Evolutionary conservation across 2,888 invertebrate genomes (phyloP), one percentile per base, ranked within the genome.

Genomic region (Serrognathus titanus): DNA sequence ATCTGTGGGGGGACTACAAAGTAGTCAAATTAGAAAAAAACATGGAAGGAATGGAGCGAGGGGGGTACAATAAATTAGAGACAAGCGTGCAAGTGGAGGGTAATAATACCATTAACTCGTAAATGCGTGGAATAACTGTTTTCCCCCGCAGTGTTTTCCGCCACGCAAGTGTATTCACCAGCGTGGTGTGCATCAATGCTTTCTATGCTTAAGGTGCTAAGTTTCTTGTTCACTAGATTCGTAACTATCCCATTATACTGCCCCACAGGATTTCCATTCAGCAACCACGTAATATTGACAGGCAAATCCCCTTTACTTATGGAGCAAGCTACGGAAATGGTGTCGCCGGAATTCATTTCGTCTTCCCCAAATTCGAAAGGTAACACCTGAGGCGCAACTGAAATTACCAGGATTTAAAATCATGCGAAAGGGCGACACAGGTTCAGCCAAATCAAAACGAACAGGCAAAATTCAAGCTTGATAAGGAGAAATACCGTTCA

Each of bases 301-400:
- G 87, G 86, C 49, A 84, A 75, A 73, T 88, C 88, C 48, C 88
- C 88, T 75, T 88, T 88, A 54, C 81, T 80, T 58, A 86, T 83
- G 57, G 86, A 81, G 71, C 88, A 89, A 55, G 83, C 84, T 13
- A 84, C 55, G 61, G 86, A 83, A 48, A 85, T 84, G 71, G 86
- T 81, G 74, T 90, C 89, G 67, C 86, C 86, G 61, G 86, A 85
- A 75, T 87, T 88, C 12, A 81, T 76, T 40, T 81, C 75, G 65
- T 85, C 85, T 20, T 57, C 57, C 3, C 88, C 89, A 68, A 90
- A 88, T 71, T 83, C 83, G 70, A 90, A 90, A 61, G 88, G 85
- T 68, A 86, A 84, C 69, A 91, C 87, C 82, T 90, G 89, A 61
- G 91, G 90, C 70, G 87, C 84, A 77, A 90, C 90, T 91, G 61